Percentiles rank a stretch among this genome's conserved stretches.
Evolutionary conservation across 2,888 invertebrate species (phyloP).

Genomic region (Opisthograptis luteolata): DNA sequence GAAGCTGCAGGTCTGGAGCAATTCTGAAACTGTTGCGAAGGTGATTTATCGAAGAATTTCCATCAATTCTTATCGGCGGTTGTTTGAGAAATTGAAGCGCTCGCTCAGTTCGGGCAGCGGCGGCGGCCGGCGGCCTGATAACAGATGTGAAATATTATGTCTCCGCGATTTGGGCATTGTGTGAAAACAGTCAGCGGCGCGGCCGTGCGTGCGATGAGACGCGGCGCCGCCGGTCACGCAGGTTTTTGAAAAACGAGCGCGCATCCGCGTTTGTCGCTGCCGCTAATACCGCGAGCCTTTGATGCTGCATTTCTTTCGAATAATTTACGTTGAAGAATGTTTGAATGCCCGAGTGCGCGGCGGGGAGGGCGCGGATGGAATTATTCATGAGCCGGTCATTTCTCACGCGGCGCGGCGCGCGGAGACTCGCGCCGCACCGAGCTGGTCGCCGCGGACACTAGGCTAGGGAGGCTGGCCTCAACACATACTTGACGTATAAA

Average conservation of each 20-base stretch:
- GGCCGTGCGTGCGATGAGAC: no score
- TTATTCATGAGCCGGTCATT: conserved; percentile 9
- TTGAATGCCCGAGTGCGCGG: background rate
- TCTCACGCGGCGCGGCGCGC: conserved; percentile 20
- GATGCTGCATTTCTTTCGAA: conserved; percentile 30
- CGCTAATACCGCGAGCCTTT: background rate
- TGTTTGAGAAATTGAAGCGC: background rate
- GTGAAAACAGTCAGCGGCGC: background rate
- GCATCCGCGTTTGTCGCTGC: background rate
- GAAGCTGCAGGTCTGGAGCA: background rate
- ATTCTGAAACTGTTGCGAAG: background rate
- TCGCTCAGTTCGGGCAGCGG: background rate
- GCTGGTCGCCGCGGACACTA: background rate
- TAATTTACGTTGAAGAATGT: conserved; percentile 36
- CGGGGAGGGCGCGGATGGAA: background rate
- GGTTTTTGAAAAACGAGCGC: conserved; percentile 14
- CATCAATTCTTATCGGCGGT: background rate
- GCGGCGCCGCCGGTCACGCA: no score
- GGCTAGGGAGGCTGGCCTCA: no score
- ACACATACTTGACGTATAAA: no score
- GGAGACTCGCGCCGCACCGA: background rate
- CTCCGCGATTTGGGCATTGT: conserved; percentile 8
- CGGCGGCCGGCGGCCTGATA: background rate
- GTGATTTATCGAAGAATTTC: background rate
- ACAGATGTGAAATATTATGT: conserved; percentile 11